Evolutionary conservation across 2,113 vertebrate genomes (phyloP).

Genomic region (Neogobius melanostomus): DNA sequence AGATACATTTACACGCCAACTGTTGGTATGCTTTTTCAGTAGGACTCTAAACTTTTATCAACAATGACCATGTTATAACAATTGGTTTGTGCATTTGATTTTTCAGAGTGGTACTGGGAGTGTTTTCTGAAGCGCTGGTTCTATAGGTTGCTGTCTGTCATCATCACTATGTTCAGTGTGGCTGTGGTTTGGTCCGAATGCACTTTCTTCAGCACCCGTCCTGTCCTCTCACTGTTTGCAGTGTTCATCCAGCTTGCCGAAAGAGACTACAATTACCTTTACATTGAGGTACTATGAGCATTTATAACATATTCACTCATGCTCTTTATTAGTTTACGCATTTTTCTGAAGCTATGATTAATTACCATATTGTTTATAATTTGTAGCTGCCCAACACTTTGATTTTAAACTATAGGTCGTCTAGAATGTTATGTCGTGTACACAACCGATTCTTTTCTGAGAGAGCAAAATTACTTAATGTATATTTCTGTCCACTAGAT

Average conservation of each 20-base stretch:
- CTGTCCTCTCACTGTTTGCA: constrained; percentile 93
- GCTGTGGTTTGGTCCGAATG: constrained; percentile 98
- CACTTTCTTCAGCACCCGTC: constrained; percentile 95
- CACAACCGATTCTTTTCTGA: too few species aligned
- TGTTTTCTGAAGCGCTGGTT: constrained; percentile 91
- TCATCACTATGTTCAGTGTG: constrained; percentile 86
- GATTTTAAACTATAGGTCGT: too few species aligned
- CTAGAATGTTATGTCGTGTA: too few species aligned
- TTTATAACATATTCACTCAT: too few species aligned
- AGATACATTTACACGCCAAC: constrained; percentile 88
- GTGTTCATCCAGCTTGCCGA: constrained; percentile 97
- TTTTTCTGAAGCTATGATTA: too few species aligned
- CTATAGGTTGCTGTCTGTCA: constrained; percentile 84
- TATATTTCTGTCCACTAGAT: constrained; percentile 76
- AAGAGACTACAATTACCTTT: constrained; percentile 94
- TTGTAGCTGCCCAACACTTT: too few species aligned
- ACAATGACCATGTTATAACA: not conserved
- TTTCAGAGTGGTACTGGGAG: constrained; percentile 96
- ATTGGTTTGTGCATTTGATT: constrained; percentile 10
- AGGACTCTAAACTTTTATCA: too few species aligned
- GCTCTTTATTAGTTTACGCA: too few species aligned
- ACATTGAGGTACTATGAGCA: constrained; percentile 87
- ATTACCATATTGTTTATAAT: too few species aligned
- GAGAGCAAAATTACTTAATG: not conserved
- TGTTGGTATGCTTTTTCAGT: constrained; percentile 74